Base-by-base conservation (phyloP, 2,888 invertebrate species). In the Nemotelus nigrinus region DNA sequence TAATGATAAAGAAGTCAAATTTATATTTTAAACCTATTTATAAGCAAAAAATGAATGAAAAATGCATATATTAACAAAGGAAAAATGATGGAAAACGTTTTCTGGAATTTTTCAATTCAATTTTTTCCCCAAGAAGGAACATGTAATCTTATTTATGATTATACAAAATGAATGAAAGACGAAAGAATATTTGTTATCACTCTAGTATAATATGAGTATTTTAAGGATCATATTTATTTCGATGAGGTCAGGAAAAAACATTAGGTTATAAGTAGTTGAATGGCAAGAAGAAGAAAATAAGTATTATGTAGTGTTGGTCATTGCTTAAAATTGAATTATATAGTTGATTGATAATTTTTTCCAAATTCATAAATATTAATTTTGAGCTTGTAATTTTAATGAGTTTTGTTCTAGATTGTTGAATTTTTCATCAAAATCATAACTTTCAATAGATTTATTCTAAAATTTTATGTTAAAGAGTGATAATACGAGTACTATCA, bases 211-310 rank as follows among this genome's bases (percentile, higher is more conserved):
- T 65, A 45, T 65, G 65, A n/a, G 43, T 65, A 65, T 45, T 50
- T 5, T 47, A 65, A 45, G 10, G 44, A 5, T 65, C 44, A 25
- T 65, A 65, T 65, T 65, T 47, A 65, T 65, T 65, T 65, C 47
- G 47, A 65, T 45, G 5, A 65, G 44, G 7, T 65, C 65, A 65
- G 65, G 65, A 65, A 65, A 43, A 50, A 50, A 50, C 5, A n/a
- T 65, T 65, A 65, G 65, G 10, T 5, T 47, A 6, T 65, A 65
- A 65, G 65, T 65, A 65, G 65, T 10, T 65, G 65, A 65, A 65
- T n/a, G 47, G 65, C 25, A 25, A 25, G 25, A 25, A 25, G 1
- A 25, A 25, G 25, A 25, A 25, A 25, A 25, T 25, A 25, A 25
- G 25, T 25, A 25, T 25, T 25, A 25, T 25, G 25, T 25, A 25